Evolutionary conservation across 2,888 invertebrate species (phyloP).

Genomic region (Neoaliturus tenellus): DNA sequence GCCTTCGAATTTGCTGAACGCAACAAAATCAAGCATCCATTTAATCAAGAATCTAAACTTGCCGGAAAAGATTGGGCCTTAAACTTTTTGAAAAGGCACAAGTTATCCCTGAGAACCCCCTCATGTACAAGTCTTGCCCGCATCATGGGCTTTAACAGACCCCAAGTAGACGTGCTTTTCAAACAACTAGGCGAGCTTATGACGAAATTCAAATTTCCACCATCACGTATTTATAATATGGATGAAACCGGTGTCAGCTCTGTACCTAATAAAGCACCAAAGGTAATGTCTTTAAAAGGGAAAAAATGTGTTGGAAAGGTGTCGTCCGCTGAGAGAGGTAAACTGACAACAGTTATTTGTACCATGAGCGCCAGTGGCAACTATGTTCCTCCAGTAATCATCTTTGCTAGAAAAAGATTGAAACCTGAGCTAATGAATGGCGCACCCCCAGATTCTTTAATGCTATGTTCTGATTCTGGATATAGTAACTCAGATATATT

Average conservation of each 20-base stretch:
- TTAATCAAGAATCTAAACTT: constrained; percentile 28
- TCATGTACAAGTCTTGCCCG: constrained; percentile 32
- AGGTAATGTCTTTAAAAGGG: constrained; percentile 68
- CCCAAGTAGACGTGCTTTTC: constrained; percentile 30
- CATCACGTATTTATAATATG: constrained; percentile 68
- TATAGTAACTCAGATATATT: constrained; percentile 69
- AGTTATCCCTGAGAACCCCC: constrained; percentile 34
- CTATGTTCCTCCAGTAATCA: constrained; percentile 69
- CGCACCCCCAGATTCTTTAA: constrained; percentile 67
- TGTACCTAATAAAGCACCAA: constrained; percentile 67
- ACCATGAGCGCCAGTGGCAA: constrained; percentile 68
- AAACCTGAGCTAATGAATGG: constrained; percentile 67
- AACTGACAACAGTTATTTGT: constrained; percentile 67
- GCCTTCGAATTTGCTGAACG: constrained; percentile 48
- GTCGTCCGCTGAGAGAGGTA: constrained; percentile 69
- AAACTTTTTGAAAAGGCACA: constrained; percentile 15
- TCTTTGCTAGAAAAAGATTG: constrained; percentile 69
- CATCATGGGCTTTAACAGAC: constrained; percentile 44
- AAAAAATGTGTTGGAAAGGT: constrained; percentile 69
- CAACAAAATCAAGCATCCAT: constrained; percentile 33
- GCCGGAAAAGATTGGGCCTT: constrained; percentile 33
- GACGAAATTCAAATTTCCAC: constrained; percentile 60
- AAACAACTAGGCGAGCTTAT: constrained; percentile 6
- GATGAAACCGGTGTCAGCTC: constrained; percentile 70
- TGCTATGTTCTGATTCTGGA: constrained; percentile 66